Evolutionary conservation across 37 sponge, comb jelly and placozoan genomes (phyloP), one percentile per base, ranked within the genome.

Genomic region (Theonella swinhoei): DNA sequence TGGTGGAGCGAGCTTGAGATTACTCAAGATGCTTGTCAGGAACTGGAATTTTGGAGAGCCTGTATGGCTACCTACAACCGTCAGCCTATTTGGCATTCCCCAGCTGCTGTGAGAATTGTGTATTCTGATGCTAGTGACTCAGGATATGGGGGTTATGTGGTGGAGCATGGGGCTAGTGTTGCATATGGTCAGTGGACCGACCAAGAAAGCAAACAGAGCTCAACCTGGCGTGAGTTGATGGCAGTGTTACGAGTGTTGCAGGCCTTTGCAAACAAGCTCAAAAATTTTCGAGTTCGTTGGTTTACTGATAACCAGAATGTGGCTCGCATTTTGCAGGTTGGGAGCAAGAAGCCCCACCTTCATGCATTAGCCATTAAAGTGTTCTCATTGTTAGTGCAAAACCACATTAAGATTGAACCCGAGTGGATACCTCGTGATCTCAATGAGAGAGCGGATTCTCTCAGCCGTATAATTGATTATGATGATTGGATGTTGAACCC

Each of bases 91-190:
- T 76, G 85, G 77, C 58, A 37, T 38, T 42, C 0, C 0, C 68
- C 85, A 1, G 61, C 36, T n/a, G 77, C 85, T 26, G 43, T 76
- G 20, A 84, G 70, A 42, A 59, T 84, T 1, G 77, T 67, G 2
- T 84, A 65, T 42, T 70, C 79, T 33, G 79, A 86, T 78, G 86
- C 74, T 37, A 59, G 86, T 59, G 72, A 86, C 1, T 3, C 73
- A 31, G 86, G 86, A 24, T 86, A 62, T 78, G 86, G 72, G 5
- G 86, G 86, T 14, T 78, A 79, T 38, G 39, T 33, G n/a, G 79
- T 78, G 20, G 30, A 73, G 1, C 42, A 60, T 4, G 75, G 83
- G 5, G 0, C 30, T 17, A 14, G 23, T 24, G 39, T 78, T 38
- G 86, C 78, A 14, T 28, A 78, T 3, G 86, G 86, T 26, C 62